These are phyloP conservation scores for Apotomis betuletana DNA, from an alignment of 2,888 invertebrate species.

Conservation along the genomic window DNA sequence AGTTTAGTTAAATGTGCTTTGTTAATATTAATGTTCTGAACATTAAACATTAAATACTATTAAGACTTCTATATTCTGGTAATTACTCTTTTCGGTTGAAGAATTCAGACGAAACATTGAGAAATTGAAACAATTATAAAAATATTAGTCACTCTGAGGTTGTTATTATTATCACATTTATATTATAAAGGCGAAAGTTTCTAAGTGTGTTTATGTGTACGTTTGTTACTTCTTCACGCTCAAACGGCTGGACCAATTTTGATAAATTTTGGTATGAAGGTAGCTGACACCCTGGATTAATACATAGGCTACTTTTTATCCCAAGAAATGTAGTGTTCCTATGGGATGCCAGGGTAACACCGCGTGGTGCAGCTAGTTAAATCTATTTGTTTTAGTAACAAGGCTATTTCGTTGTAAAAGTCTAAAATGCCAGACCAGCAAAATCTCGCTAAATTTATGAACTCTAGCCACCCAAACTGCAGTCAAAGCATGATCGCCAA, in stretches of 20 bases:
- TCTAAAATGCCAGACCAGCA: neutral
- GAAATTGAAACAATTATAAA: neutral
- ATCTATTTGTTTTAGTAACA: neutral
- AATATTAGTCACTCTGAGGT: neutral
- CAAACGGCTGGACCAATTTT: too few species aligned
- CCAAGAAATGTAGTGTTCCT: too few species aligned
- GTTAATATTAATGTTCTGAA: slow-evolving; percentile 17
- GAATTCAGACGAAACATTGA: neutral
- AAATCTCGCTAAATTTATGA: neutral
- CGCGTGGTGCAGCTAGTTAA: too few species aligned
- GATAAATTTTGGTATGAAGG: too few species aligned
- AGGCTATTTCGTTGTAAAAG: neutral
- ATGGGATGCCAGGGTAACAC: too few species aligned
- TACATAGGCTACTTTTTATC: too few species aligned
- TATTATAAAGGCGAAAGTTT: too few species aligned
- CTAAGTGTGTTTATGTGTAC: too few species aligned
- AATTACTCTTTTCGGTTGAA: slow-evolving; percentile 10
- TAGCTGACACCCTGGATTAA: too few species aligned
- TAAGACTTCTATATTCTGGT: neutral
- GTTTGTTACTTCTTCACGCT: too few species aligned
- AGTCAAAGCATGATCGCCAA: slow-evolving; percentile 17
- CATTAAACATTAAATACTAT: slow-evolving; percentile 3
- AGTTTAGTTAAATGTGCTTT: slow-evolving; percentile 10
- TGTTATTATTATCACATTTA: neutral
- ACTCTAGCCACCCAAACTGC: neutral